Evolutionary conservation across 2,888 invertebrate species (phyloP).

Genomic region (Melitaea athalia): DNA sequence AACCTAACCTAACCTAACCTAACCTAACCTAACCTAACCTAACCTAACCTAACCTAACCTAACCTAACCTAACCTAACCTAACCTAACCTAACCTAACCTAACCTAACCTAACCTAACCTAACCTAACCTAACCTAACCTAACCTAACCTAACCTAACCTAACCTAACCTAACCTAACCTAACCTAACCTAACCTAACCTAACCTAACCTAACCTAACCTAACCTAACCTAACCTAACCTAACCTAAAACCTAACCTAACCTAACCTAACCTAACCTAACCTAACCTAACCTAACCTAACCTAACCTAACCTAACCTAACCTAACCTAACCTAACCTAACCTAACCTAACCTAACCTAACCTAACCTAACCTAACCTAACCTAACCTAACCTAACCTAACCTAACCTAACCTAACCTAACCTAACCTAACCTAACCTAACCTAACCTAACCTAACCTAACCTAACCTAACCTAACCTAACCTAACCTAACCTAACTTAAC

Average conservation of each 20-base stretch:
- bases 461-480: constrained; percentile 38
- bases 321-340: constrained; percentile 45
- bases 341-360: constrained; percentile 46
- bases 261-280: constrained; percentile 46
- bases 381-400: constrained; percentile 40
- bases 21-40: constrained; percentile 39
- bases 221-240: constrained; percentile 44
- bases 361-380: constrained; percentile 39
- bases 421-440: constrained; percentile 37
- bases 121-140: constrained; percentile 36
- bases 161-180: constrained; percentile 41
- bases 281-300: constrained; percentile 43
- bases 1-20: constrained; percentile 35
- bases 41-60: constrained; percentile 39
- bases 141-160: constrained; percentile 37
- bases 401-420: constrained; percentile 38
- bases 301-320: constrained; percentile 42
- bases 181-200: constrained; percentile 36
- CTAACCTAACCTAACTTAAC: constrained; percentile 43
- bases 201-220: constrained; percentile 38
- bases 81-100: constrained; percentile 41
- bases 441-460: constrained; percentile 38
- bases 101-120: constrained; percentile 40
- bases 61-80: constrained; percentile 40
- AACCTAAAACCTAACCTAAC: too few relatives aligned